Evolutionary conservation across 2,113 vertebrate genomes (phyloP), one percentile per base, ranked within the genome.

Genomic region (Columba livia): DNA sequence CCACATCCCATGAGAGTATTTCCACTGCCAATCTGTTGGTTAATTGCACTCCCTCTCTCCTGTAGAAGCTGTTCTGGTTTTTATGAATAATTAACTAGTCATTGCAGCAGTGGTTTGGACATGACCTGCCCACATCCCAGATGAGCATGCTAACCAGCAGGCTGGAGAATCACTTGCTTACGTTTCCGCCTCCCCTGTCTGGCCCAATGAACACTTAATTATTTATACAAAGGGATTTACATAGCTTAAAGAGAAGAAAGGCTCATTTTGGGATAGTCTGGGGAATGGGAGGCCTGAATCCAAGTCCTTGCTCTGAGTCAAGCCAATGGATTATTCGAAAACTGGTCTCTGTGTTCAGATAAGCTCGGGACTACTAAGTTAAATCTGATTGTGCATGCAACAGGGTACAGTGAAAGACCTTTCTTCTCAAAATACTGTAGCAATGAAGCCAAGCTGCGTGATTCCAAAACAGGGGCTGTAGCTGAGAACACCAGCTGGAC

Each of bases 51-150:
- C 34, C 44, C 8, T 88, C 38, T 47, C 32, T 89, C 65, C 60
- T n/a, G 26, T 1, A 92, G 82, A 96, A 90, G 87, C 84, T 82
- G 48, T 69, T 87, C 64, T 85, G 21, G 62, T 92, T 57, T 69
- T 8, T 75, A 94, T 97, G 32, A 95, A 96, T 97, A 95, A 97
- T 96, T 96, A 89, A 95, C 34, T 24, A 79, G 21, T 81, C 28
- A 9, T 56, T 91, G 87, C 69, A 87, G 89, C n/a, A 75, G 53
- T 71, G 60, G 51, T 90, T 96, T 48, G 51, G 74, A 88, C 56
- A 16, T 51, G 51, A 66, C 61, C 86, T 73, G 32, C 25, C 25
- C 64, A 94, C 90, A 88, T 62, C 79, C 38, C 90, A 93, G 79
- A 86, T 81, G 64, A 96, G 54, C 86, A 58, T 60, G 29, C 48